Evolutionary conservation across 35 echinoderm and acorn worm species (phyloP), one percentile per base, ranked within the genome.

Genomic region (Acanthaster planci): DNA sequence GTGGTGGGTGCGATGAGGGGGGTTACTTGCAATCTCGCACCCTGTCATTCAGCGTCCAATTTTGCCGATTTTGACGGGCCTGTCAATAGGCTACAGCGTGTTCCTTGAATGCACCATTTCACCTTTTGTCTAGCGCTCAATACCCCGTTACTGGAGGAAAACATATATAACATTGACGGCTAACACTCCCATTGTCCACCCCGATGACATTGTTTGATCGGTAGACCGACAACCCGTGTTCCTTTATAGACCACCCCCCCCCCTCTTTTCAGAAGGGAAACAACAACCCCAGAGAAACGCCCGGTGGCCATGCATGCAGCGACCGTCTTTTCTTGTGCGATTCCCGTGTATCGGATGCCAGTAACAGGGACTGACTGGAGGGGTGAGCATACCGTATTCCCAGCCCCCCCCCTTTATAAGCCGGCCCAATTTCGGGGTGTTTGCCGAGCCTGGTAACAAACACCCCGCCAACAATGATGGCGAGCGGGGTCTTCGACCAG

Each of bases 241-340:
- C 56, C 30, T 22, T 83, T 83, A 53, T 83, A 72, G 34, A 72
- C 64, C 64, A 19, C 26, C 34, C 30, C 38, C 51, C 15, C 38
- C 21, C 26, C 38, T 80, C 38, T 80, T 80, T 80, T 50, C 3
- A 37, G 21, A 42, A n/a, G 36, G 14, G 56, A 19, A 83, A 83
- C 54, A 37, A 38, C 56, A 37, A 83, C 32, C 32, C 77, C 8
- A 22, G 42, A 47, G 42, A 47, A 37, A 79, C 37, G 30, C 51
- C 81, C 36, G 23, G 81, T 83, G 81, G 81, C 81, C 29, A 60
- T 58, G 22, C 56, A 53, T 6, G 42, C 42, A 47, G 12, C 38
- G 81, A 83, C 81, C 81, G 64, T 83, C 81, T 83, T 83, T 83
- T 83, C 77, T 42, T 54, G 79, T 81, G 44, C 27, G 64, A 72